Evolutionary conservation across 2,113 vertebrate genomes (phyloP), one percentile per base, ranked within the genome.

Genomic region (Australoheros scitulus): DNA sequence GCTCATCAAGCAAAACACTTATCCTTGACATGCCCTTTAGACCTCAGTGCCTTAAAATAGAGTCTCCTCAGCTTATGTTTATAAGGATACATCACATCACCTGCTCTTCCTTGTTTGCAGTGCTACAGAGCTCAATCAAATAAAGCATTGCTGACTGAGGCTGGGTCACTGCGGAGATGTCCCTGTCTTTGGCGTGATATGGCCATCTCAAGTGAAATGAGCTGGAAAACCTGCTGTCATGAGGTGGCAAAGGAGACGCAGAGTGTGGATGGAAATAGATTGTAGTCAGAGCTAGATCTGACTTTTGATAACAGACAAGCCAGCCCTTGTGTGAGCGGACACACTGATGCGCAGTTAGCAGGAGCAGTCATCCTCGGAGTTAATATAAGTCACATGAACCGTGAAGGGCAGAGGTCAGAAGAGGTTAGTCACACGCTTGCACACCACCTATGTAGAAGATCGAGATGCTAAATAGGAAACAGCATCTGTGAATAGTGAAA

Each of bases 181-280:
- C 56, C 70, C 60, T 3, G 24, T 85, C 80, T 80, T 36, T 26
- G 14, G 34, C 2, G 55, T 84, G 84, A 88, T 68, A 82, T 26
- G 83, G 87, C 81, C 72, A 82, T 92, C 92, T 91, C 77, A 14
- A 24, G 90, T 89, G 92, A 94, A 95, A 94, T 94, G 91, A 93
- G 90, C 85, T 80, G 92, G 91, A 93, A 94, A 93, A 92, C 90
- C 93, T 85, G 91, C 92, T 92, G 93, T 92, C 90, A 87, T 32
- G 84, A 90, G 87, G 82, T 89, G 88, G 83, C 76, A 82, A 83
- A 87, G 83, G 78, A 89, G 82, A 88, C 34, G 11, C 56, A n/a
- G 58, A 41, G 76, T 34, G 26, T 64, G 77, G 61, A 52, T 80
- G 89, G 90, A 91, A 92, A 92, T 92, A 87, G 94, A 93, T 93